Base-by-base conservation (phyloP, 2,888 invertebrate species). In the Melangyna quadrimaculata region DNA sequence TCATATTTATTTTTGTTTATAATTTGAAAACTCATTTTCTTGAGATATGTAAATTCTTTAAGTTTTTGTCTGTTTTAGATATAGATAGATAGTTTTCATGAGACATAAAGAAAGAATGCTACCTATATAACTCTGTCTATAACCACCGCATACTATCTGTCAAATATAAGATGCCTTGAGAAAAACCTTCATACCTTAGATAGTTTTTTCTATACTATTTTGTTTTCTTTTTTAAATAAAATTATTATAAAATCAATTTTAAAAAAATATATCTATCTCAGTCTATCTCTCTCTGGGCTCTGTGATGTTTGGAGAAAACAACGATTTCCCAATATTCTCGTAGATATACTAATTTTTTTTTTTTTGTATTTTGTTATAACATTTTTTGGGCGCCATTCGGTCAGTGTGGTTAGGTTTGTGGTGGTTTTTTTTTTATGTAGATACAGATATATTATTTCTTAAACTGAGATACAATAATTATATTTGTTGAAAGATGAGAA, bases 141-240 rank as follows among this genome's bases (percentile, higher is more conserved):
- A n/a, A 43, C 10, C 24, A n/a, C 7, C 48, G n/a, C 19, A 48
- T 22, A 7, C 40, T 43, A 27, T 43, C 63, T 61, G 45, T 67
- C 67, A 67, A n/a, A 65, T 27, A 57, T 17, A 45, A 17, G 19
- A 73, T 77, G 77, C 81, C 77, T 81, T 77, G 81, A 81, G 75
- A 63, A 24, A 67, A 67, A 67, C 67, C 67, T 67, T 67, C 67
- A 67, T 67, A 29, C 57, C 57, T 35, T 57, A 14, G 19, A 57
- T 32, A 63, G n/a, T 37, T 37, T 35, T 57, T 32, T 32, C 5
- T 32, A 12, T 35, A 32, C 10, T 57, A 22, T 59, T 57, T 40
- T 61, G 57, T 35, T 59, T 59, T 37, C 19, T 22, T 61, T 22
- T 61, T 35, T 55, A 24, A 61, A 40, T 12, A 43, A 43, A 63